These are phyloP conservation scores for Urophycis tenuis DNA, from an alignment of 2,797 vertebrate species.

Conservation along the genomic window DNA sequence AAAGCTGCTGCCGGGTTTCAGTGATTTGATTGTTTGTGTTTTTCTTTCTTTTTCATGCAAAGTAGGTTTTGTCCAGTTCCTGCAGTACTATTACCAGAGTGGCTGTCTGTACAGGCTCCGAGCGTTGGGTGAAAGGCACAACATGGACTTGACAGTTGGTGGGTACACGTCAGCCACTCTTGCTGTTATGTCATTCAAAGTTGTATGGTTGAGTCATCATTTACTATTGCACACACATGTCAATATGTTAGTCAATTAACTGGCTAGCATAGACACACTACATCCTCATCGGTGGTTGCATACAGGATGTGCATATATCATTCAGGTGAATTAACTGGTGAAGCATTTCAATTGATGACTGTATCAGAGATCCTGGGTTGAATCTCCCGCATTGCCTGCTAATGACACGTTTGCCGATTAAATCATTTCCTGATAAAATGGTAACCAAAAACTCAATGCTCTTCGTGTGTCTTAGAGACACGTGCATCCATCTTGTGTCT, in stretches of 20 bases:
- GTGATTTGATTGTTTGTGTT: neutral
- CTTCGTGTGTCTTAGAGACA: no score
- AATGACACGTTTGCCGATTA: no score
- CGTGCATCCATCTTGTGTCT: no score
- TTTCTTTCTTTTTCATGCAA: conserved; percentile 7
- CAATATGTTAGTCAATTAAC: neutral
- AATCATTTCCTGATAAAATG: no score
- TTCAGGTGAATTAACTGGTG: no score
- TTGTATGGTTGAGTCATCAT: neutral
- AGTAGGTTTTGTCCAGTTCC: conserved; percentile 92
- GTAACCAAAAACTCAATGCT: no score
- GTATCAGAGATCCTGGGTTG: no score
- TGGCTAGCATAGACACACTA: neutral
- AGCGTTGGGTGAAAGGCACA: conserved; percentile 89
- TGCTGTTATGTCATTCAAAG: neutral
- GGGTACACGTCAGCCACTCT: conserved; percentile 55
- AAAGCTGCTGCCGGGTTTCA: neutral
- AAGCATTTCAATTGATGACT: no score
- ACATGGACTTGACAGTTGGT: conserved; percentile 97
- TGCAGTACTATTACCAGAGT: conserved; percentile 97
- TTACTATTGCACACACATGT: neutral
- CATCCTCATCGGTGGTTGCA: no score
- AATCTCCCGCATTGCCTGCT: no score
- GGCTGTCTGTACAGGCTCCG: conserved; percentile 89
- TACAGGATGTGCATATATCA: no score